Conservation (phyloP, 2,888 invertebrate species). For the Caenorhabditis sp. region DNA sequence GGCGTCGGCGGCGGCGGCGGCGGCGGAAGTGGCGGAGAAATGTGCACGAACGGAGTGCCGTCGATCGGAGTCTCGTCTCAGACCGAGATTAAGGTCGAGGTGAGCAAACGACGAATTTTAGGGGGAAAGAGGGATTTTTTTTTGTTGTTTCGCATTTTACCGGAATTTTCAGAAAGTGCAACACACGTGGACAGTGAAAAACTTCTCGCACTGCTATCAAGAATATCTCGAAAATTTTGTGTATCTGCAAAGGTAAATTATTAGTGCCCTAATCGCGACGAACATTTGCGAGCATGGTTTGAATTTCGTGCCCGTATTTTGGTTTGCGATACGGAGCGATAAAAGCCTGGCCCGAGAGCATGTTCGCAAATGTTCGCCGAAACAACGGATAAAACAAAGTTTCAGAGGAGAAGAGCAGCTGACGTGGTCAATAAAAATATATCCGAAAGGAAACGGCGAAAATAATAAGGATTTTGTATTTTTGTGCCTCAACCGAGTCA, state of each 20-base stretch:
- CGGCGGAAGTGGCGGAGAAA: slow-evolving; percentile 20
- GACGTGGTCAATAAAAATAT: slow-evolving; percentile 79
- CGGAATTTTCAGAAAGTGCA: slow-evolving; percentile 75
- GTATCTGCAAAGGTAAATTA: slow-evolving; percentile 66
- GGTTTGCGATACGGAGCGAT: too few species aligned
- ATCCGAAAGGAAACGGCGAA: slow-evolving; percentile 79
- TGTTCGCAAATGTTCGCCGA: too few species aligned
- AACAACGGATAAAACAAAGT: too few species aligned
- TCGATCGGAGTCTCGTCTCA: slow-evolving; percentile 71
- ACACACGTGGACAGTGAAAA: slow-evolving; percentile 79
- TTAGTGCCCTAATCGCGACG: too few species aligned
- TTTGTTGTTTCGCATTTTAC: too few species aligned
- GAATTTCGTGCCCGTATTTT: too few species aligned
- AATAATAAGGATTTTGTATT: slow-evolving; percentile 79
- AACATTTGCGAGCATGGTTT: too few species aligned
- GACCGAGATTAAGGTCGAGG: slow-evolving; percentile 79
- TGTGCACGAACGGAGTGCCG: slow-evolving; percentile 28
- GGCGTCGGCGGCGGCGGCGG: slow-evolving; percentile 23
- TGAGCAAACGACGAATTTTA: slow-evolving; percentile 19
- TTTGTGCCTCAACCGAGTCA: slow-evolving; percentile 78
- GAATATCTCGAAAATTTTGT: slow-evolving; percentile 78
- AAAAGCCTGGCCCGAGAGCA: too few species aligned
- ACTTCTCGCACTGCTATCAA: slow-evolving; percentile 79
- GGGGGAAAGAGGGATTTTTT: not conserved
- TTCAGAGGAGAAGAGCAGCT: slow-evolving; percentile 70